A percentile compares a stretch with the other conserved stretches of the same genome.
These are phyloP conservation scores for Sebastes aleutianus DNA, from an alignment of 2,797 vertebrate species.

Conservation along the genomic window DNA sequence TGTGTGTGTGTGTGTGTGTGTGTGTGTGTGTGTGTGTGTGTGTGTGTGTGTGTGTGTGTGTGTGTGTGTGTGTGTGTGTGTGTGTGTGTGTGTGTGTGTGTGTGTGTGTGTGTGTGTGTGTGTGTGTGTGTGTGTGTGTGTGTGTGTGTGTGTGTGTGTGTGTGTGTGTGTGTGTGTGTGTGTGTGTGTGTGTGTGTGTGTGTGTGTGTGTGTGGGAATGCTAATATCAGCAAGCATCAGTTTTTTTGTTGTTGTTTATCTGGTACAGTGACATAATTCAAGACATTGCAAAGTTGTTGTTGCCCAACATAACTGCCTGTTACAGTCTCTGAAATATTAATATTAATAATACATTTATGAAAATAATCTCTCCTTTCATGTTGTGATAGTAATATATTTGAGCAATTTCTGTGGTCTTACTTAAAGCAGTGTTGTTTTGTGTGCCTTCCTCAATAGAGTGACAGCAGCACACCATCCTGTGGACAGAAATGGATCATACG, in stretches of 20 bases:
- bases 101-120: slow-evolving; percentile 52
- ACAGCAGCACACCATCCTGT: not conserved
- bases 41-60: slow-evolving; percentile 10
- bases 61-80: too few relatives aligned
- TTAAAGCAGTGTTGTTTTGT: not conserved
- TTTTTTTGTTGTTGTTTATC: too few relatives aligned
- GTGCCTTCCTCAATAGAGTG: slow-evolving; percentile 13
- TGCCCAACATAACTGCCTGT: not conserved
- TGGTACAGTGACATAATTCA: not conserved
- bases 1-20: not conserved
- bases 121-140: slow-evolving; percentile 59
- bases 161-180: not conserved
- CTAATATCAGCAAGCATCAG: too few relatives aligned
- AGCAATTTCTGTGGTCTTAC: not conserved
- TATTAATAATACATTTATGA: not conserved
- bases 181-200: too few relatives aligned
- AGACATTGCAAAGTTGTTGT: not conserved
- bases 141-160: slow-evolving; percentile 52
- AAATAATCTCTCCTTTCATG: not conserved
- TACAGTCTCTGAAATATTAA: too few relatives aligned
- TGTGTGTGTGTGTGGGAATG: too few relatives aligned
- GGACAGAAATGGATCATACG: slow-evolving; percentile 48
- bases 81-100: not conserved
- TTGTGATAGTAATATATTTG: not conserved
- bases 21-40: slow-evolving; percentile 51